Percentiles rank a stretch among this genome's conserved stretches.
Evolutionary conservation across 2,797 vertebrate genomes (phyloP).

Genomic region (Syndactyla subalaris): DNA sequence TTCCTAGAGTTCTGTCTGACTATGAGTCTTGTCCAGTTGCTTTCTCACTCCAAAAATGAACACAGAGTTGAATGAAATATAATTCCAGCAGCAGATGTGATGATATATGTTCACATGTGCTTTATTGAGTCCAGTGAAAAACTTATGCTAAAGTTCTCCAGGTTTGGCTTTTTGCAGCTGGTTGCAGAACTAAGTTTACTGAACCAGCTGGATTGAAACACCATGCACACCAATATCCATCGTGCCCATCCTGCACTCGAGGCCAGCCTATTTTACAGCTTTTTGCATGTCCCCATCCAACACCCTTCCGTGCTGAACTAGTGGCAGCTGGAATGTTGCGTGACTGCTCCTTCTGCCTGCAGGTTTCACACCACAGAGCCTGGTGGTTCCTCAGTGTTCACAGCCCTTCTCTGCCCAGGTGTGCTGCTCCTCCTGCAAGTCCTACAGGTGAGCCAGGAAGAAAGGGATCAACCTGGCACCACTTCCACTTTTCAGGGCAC

Average conservation of each 20-base stretch:
- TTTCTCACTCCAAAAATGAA: background rate
- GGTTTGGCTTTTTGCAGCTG: background rate
- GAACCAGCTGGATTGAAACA: background rate
- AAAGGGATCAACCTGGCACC: background rate
- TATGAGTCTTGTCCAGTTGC: background rate
- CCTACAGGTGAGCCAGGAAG: background rate
- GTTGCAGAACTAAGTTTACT: background rate
- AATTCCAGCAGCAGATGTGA: background rate
- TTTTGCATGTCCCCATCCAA: background rate
- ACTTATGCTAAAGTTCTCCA: background rate
- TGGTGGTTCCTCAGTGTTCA: background rate
- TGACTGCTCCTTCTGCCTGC: background rate
- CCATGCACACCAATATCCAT: background rate
- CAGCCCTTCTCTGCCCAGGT: background rate
- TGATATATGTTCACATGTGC: background rate
- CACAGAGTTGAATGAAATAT: background rate
- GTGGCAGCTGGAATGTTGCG: background rate
- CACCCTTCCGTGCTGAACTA: background rate
- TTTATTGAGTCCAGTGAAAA: background rate
- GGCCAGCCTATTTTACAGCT: background rate
- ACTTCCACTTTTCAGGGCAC: background rate
- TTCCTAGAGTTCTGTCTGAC: background rate
- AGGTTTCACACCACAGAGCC: rapidly evolving
- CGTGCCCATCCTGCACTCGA: background rate
- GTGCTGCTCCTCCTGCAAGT: background rate